Base-by-base conservation (phyloP, 2,113 vertebrate species). In the Perca flavescens region DNA sequence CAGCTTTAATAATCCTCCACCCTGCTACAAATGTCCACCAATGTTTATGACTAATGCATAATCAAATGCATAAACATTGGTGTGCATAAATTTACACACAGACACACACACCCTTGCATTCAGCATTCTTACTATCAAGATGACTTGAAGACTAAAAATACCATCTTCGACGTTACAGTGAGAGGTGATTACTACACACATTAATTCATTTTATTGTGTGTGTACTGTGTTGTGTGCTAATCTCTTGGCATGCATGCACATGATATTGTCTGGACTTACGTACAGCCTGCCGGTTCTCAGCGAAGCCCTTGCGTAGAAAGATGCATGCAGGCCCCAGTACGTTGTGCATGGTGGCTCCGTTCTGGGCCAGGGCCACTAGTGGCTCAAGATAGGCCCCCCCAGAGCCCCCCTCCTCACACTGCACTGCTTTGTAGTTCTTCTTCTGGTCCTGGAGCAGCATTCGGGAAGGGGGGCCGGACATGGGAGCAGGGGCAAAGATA, bases 231-330 rank as follows among this genome's bases (percentile, higher is more conserved):
- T 62, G 67, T 31, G 47, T 49, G 21, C 70, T 79, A 60, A 77
- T 71, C 64, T 93, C 68, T 74, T 25, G 43, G 28, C 77, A 88
- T 89, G 88, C 91, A 90, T 88, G 86, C 90, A 89, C 86, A 61
- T 89, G 47, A 60, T 62, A 73, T 87, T 86, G 87, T 90, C 80
- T 91, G 93, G 93, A 99, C 98, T 99, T 99, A 99, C 98, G 97
- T 99, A 99, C 98, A 98, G 98, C 96, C 96, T 96, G 96, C 95
- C 97, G 97, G 96, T 94, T 97, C 94, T 99, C 97, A 71, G 97
- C 97, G 95, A 99, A 97, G 95, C 97, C 97, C 95, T 99, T 98
- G 95, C 98, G 96, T 92, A 99, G 97, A 94, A 99, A 99, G 94
- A 99, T 97, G 96, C 98, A 99, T 73, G 98, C 97, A 1, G 98